phyloP scores from a whole-genome alignment of 1,140 invertebrate genomes.

The Leptinotarsa lineolata region DNA sequence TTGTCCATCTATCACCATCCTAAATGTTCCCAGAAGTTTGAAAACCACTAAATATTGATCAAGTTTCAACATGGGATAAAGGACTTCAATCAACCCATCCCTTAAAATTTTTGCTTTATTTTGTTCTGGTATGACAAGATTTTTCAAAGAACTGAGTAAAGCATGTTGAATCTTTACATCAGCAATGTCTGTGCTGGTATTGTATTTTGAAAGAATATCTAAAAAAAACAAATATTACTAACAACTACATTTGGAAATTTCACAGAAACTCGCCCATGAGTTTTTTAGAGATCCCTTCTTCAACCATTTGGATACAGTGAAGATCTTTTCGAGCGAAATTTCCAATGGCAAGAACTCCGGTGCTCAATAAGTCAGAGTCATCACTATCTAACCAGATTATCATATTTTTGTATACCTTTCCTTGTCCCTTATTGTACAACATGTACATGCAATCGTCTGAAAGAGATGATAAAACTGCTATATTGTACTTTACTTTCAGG shows the following conservation, averaged over 20 bases:
- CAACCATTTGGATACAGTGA: slow-evolving; percentile 82
- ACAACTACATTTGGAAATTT: background rate
- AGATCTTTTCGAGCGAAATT: slow-evolving; percentile 88
- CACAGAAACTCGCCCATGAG: slow-evolving; percentile 62
- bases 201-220: slow-evolving; percentile 47
- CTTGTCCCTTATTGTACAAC: slow-evolving; percentile 72
- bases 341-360: slow-evolving; percentile 81
- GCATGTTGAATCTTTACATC: slow-evolving; percentile 83
- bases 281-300: slow-evolving; percentile 75
- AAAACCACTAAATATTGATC: slow-evolving; percentile 82
- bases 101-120: slow-evolving; percentile 78
- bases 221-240: slow-evolving; percentile 19
- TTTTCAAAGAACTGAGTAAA: slow-evolving; percentile 77
- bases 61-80: slow-evolving; percentile 74
- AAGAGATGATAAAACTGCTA: slow-evolving; percentile 18
- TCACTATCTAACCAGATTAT: slow-evolving; percentile 76
- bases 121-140: slow-evolving; percentile 76
- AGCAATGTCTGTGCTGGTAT: slow-evolving; percentile 35
- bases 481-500: no score
- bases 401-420: slow-evolving; percentile 72
- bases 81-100: slow-evolving; percentile 72
- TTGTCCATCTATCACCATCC: slow-evolving; percentile 85
- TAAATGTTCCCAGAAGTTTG: slow-evolving; percentile 81
- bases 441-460: slow-evolving; percentile 86
- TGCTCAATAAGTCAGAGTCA: slow-evolving; percentile 76